Evolutionary conservation across 2,888 invertebrate genomes (phyloP).

Genomic region (Nyleta sp.): DNA sequence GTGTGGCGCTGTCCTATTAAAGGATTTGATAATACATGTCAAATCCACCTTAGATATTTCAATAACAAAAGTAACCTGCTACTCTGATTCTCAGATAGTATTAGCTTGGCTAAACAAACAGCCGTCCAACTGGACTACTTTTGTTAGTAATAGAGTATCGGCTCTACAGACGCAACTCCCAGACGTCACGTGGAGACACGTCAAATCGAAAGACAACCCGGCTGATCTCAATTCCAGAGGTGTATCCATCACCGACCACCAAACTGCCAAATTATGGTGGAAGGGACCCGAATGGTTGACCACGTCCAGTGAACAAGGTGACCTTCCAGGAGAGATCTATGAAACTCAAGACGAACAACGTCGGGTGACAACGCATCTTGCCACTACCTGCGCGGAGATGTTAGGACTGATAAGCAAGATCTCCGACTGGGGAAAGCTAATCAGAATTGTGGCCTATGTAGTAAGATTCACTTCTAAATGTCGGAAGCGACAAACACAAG

Average conservation of each 20-base stretch:
- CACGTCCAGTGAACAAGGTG: no score
- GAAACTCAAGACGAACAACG: no score
- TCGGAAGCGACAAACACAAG: no score
- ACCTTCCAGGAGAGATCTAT: no score
- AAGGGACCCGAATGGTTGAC: not conserved
- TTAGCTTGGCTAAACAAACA: not conserved
- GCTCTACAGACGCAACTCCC: not conserved
- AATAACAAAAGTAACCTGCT: not conserved
- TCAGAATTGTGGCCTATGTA: no score
- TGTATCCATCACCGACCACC: not conserved
- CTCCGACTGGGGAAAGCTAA: no score
- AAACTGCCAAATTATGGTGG: not conserved
- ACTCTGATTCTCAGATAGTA: not conserved
- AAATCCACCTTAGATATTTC: not conserved
- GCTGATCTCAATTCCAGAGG: slow-evolving; percentile 1
- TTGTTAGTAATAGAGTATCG: not conserved
- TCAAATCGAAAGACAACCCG: not conserved
- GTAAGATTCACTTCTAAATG: no score
- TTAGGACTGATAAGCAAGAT: no score
- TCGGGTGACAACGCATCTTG: no score
- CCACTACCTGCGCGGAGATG: no score
- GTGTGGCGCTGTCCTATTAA: not conserved
- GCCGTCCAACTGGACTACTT: not conserved
- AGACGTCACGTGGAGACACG: not conserved
- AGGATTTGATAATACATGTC: not conserved